Conservation (phyloP, 2,888 invertebrate genomes). For the Cyclophora punctaria region DNA sequence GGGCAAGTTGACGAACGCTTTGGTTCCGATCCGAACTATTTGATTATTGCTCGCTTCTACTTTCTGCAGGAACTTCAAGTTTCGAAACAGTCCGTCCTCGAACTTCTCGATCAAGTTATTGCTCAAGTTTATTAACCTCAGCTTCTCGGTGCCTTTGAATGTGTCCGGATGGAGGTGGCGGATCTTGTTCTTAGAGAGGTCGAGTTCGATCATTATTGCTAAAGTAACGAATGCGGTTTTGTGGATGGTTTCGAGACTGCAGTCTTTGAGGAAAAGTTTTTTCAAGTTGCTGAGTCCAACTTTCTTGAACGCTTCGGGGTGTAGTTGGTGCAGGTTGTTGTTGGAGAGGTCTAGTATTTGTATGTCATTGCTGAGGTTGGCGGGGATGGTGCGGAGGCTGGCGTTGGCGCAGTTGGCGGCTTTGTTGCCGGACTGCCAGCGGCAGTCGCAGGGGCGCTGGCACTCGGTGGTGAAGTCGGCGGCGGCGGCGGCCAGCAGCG, state of each 20-base stretch:
- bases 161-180: conserved; percentile 79
- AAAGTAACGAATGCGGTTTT: conserved; percentile 84
- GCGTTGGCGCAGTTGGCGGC: conserved; percentile 86
- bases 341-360: conserved; percentile 83
- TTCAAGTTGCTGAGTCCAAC: conserved; percentile 87
- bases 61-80: conserved; percentile 83
- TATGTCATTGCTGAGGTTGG: conserved; percentile 81
- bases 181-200: conserved; percentile 85
- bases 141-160: conserved; percentile 81
- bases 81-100: conserved; percentile 83
- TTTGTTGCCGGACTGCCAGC: conserved; percentile 90
- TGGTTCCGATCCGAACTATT: conserved; percentile 80
- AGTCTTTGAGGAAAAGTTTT: conserved; percentile 84
- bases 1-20: conserved; percentile 81
- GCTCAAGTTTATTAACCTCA: conserved; percentile 83
- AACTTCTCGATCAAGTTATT: conserved; percentile 84
- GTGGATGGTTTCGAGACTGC: conserved; percentile 81
- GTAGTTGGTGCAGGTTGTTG: conserved; percentile 79
- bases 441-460: conserved; percentile 84
- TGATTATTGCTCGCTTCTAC: conserved; percentile 86
- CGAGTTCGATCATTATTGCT: conserved; percentile 86
- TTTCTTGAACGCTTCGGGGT: conserved; percentile 79
- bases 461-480: conserved; percentile 78
- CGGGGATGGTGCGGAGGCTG: conserved; percentile 80
- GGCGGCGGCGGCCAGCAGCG: conserved; percentile 46